These are phyloP conservation scores for Anomalospiza imberbis DNA, from an alignment of 2,797 vertebrate genomes.

Conservation along the genomic window DNA sequence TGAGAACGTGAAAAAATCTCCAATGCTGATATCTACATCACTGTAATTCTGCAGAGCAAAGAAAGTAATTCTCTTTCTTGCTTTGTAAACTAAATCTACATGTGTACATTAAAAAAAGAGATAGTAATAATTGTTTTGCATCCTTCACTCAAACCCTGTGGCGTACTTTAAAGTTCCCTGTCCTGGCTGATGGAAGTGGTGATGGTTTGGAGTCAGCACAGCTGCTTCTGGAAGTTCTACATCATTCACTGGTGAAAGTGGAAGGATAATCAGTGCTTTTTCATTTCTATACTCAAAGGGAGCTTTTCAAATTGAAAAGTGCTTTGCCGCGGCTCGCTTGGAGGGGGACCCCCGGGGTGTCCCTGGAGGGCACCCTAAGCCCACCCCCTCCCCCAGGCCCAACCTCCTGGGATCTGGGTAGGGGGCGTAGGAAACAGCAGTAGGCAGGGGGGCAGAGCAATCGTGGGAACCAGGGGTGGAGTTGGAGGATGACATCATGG, in stretches of 20 bases:
- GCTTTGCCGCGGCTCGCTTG: too few species aligned
- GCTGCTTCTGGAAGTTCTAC: conserved; percentile 20
- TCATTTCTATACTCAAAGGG: conserved; percentile 36
- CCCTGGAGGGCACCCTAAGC: too few species aligned
- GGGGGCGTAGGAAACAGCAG: too few species aligned
- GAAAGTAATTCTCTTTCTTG: background rate
- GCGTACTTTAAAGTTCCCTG: background rate
- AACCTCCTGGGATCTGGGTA: too few species aligned
- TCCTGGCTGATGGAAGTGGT: background rate
- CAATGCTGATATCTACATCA: background rate
- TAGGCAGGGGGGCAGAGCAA: too few species aligned
- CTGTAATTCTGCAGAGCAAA: background rate
- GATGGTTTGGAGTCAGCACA: background rate
- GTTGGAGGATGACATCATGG: too few species aligned
- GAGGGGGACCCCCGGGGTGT: too few species aligned
- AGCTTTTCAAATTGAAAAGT: conserved; percentile 41
- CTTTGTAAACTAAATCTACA: background rate
- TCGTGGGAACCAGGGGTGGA: too few species aligned
- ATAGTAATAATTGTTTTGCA: background rate
- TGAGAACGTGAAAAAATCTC: background rate
- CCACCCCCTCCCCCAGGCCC: too few species aligned
- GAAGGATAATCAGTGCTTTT: conserved; percentile 24
- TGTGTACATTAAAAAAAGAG: background rate
- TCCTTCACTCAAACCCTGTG: background rate
- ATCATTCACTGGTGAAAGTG: conserved; percentile 28